phyloP scores from a whole-genome alignment of 2,113 vertebrate genomes.

The Thomomys bottae region DNA sequence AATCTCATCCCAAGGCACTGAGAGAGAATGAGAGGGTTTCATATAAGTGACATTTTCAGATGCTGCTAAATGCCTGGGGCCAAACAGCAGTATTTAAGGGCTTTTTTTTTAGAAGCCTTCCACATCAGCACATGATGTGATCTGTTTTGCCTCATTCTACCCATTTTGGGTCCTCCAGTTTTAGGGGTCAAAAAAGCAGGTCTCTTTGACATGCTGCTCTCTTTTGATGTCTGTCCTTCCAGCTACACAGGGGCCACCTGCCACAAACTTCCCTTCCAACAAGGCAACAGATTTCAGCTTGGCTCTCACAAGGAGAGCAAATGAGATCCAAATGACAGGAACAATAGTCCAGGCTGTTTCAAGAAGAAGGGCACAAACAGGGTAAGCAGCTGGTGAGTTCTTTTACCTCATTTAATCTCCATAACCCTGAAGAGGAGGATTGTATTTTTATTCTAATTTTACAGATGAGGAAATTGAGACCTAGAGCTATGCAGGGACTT shows the following conservation, averaged over 20 bases:
- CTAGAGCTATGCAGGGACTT: slow-evolving; percentile 59
- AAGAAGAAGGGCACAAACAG: slow-evolving; percentile 63
- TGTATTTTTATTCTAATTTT: slow-evolving; percentile 74
- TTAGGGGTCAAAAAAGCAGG: background rate
- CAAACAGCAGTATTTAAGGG: slow-evolving; percentile 12
- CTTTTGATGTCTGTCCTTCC: slow-evolving; percentile 56
- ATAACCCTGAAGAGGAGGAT: slow-evolving; percentile 53
- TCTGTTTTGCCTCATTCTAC: background rate
- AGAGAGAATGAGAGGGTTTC: slow-evolving; percentile 51
- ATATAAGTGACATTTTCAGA: slow-evolving; percentile 50
- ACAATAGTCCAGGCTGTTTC: slow-evolving; percentile 73
- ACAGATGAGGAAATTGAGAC: slow-evolving; percentile 71
- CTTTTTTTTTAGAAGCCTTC: slow-evolving; percentile 2
- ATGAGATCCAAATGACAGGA: slow-evolving; percentile 64
- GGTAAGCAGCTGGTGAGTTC: slow-evolving; percentile 64
- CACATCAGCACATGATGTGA: background rate
- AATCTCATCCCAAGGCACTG: slow-evolving; percentile 46
- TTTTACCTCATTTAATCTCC: slow-evolving; percentile 66
- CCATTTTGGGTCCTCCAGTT: slow-evolving; percentile 30
- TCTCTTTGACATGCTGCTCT: background rate
- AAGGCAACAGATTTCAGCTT: slow-evolving; percentile 59
- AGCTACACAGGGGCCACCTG: slow-evolving; percentile 42
- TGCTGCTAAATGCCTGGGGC: slow-evolving; percentile 43
- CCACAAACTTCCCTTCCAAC: slow-evolving; percentile 45
- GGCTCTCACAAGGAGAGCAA: slow-evolving; percentile 48